Conservation (phyloP, 2,113 vertebrate species). For the Melanostigma gelatinosum region DNA sequence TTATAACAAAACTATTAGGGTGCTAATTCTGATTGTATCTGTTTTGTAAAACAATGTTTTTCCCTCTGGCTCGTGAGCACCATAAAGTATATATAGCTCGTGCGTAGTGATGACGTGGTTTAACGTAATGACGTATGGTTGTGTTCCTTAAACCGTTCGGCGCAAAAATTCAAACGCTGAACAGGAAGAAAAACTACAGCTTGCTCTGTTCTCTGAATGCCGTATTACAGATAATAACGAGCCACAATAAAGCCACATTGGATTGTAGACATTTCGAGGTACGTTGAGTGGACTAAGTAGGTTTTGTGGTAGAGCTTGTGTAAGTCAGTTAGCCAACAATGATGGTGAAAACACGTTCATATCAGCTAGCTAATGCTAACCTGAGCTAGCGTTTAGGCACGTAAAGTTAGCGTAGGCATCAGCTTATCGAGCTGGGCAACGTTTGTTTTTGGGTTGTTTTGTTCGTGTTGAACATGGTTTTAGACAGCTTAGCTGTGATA, state of each 20-base stretch:
- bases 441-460: background rate
- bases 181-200: conserved; percentile 29
- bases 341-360: background rate
- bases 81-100: background rate
- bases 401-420: background rate
- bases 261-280: conserved; percentile 16
- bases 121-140: conserved; percentile 45
- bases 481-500: background rate
- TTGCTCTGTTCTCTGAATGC: background rate
- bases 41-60: background rate
- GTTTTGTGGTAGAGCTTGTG: background rate
- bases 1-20: too few relatives aligned
- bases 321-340: background rate
- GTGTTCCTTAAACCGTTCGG: conserved; percentile 78
- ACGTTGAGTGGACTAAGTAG: background rate
- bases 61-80: background rate
- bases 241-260: background rate
- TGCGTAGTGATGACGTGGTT: conserved; percentile 11
- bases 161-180: conserved; percentile 84
- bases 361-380: conserved; percentile 37
- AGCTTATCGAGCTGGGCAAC: background rate
- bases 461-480: background rate
- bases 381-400: conserved; percentile 8
- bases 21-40: background rate
- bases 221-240: background rate